phyloP scores from a whole-genome alignment of 2,888 invertebrate species.

The Leptinotarsa rubiginosa region DNA sequence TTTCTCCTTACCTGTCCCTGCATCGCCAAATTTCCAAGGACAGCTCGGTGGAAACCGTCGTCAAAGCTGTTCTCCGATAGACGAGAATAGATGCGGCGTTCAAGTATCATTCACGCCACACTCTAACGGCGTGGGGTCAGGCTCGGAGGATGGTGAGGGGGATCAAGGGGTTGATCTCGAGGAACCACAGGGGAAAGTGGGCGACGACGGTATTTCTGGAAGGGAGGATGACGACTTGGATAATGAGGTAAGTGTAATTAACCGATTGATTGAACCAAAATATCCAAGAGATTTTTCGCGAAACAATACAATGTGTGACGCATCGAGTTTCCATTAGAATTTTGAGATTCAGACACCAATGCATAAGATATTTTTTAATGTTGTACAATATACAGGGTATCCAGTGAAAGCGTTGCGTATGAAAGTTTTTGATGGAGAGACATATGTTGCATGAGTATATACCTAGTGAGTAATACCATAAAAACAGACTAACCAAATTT shows the following conservation, averaged over 20 bases:
- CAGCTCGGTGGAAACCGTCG: not conserved
- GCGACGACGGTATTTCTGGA: constrained; percentile 18
- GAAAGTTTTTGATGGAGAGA: no score
- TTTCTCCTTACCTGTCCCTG: not conserved
- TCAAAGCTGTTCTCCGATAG: constrained; percentile 5
- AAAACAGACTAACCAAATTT: no score
- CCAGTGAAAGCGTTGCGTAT: no score
- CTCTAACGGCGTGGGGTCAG: constrained; percentile 29
- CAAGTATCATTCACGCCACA: constrained; percentile 9
- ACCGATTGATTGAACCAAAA: not conserved
- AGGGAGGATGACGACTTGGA: constrained; percentile 32
- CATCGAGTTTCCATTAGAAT: no score
- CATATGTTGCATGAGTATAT: no score
- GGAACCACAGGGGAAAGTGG: constrained; percentile 27
- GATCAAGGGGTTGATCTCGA: constrained; percentile 26
- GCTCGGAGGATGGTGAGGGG: constrained; percentile 39
- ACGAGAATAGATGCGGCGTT: constrained; percentile 17
- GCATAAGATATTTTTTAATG: no score
- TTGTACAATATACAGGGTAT: no score
- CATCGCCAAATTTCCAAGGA: constrained; percentile 2
- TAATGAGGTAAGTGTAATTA: constrained; percentile 8
- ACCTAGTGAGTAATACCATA: no score
- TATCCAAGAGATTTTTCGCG: no score
- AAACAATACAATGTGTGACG: no score
- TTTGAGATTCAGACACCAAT: no score